Percentiles rank a stretch among this genome's conserved stretches.
phyloP scores from a whole-genome alignment of 2,797 vertebrate genomes.

The Gymnopithys bicolor region DNA sequence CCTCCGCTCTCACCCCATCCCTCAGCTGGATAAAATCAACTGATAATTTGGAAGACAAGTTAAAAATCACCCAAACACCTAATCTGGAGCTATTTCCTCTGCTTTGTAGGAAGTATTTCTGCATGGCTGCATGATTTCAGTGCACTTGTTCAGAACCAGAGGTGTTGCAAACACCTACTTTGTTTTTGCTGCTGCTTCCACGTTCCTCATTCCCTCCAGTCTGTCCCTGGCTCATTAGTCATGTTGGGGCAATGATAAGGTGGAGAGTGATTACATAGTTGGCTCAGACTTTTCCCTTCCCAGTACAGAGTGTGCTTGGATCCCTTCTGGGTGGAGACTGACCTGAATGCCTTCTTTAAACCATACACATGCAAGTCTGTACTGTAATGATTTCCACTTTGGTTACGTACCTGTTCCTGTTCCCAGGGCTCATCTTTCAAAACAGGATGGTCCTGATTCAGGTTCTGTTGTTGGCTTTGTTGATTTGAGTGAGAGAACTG shows the following conservation, averaged over 20 bases:
- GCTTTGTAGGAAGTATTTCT: background rate
- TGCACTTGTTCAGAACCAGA: constrained; percentile 7
- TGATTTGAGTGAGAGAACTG: background rate
- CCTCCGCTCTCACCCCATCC: background rate
- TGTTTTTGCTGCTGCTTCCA: constrained; percentile 35
- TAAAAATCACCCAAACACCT: background rate
- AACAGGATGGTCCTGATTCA: constrained; percentile 8
- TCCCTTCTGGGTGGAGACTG: constrained; percentile 65
- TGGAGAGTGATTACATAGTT: constrained; percentile 72
- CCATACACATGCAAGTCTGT: constrained; percentile 1
- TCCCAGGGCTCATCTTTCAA: constrained; percentile 49
- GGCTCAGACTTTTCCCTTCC: constrained; percentile 66
- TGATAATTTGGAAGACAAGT: background rate
- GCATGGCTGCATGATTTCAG: background rate
- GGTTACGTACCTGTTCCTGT: constrained; percentile 17
- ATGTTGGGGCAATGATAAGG: constrained; percentile 65
- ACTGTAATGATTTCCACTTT: constrained; percentile 66
- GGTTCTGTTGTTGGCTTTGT: background rate
- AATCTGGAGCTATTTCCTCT: background rate
- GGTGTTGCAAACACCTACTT: constrained; percentile 20
- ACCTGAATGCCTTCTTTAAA: constrained; percentile 64
- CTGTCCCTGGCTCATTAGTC: constrained; percentile 52
- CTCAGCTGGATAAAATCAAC: background rate
- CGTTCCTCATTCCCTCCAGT: constrained; percentile 55
- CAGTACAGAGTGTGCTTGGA: constrained; percentile 41